Conservation (phyloP, 2,797 vertebrate genomes). For the Enteromius unitaeniatus region DNA sequence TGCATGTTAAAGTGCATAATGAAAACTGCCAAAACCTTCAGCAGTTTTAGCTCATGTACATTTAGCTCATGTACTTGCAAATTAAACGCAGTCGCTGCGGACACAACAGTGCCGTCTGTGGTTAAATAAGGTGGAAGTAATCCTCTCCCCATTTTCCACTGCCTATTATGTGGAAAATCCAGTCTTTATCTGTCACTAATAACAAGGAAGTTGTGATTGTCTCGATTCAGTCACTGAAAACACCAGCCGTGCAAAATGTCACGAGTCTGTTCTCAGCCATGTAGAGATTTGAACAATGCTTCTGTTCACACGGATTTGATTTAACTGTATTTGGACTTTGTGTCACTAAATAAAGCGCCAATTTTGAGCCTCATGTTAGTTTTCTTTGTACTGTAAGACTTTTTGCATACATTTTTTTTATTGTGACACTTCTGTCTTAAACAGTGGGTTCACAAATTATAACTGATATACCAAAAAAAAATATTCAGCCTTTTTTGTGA, state of each 20-base stretch:
- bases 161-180: slow-evolving; percentile 76
- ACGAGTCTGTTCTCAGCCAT: slow-evolving; percentile 56
- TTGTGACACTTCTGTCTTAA: neutral
- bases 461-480: no score
- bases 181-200: slow-evolving; percentile 75
- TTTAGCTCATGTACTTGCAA: neutral
- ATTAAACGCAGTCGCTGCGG: slow-evolving; percentile 48
- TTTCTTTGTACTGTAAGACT: neutral
- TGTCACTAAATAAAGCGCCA: neutral
- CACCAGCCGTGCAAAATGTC: slow-evolving; percentile 65
- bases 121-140: slow-evolving; percentile 77
- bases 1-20: neutral
- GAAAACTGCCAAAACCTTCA: neutral
- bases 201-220: slow-evolving; percentile 79
- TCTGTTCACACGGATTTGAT: slow-evolving; percentile 7
- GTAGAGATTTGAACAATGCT: slow-evolving; percentile 44
- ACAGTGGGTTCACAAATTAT: no score
- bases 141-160: slow-evolving; percentile 70
- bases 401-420: neutral
- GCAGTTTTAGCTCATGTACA: neutral
- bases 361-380: neutral
- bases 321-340: neutral
- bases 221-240: slow-evolving; percentile 68
- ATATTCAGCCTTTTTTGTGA: neutral
- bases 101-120: slow-evolving; percentile 70